A percentile compares a stretch with the other conserved stretches of the same genome.
phyloP scores from a whole-genome alignment of 2,113 vertebrate genomes.

The Manacus vitellinus region DNA sequence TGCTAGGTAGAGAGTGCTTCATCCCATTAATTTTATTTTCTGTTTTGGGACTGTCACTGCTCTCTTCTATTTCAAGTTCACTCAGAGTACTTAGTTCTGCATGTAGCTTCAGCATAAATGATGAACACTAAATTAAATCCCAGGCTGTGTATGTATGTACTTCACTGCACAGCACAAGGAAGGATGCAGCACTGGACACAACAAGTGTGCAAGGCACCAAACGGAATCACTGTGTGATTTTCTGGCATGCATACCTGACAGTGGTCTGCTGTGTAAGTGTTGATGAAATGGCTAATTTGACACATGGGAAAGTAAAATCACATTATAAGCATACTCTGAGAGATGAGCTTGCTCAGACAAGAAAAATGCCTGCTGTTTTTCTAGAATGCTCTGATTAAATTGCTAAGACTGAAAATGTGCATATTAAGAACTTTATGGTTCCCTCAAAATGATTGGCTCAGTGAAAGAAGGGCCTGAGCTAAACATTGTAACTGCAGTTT shows the following conservation, averaged over 20 bases:
- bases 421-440: background rate
- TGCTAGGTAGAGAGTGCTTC: background rate
- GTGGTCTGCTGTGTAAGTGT: background rate
- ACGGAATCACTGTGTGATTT: background rate
- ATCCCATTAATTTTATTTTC: background rate
- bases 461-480: background rate
- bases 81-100: background rate
- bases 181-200: background rate
- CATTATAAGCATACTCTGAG: background rate
- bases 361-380: background rate
- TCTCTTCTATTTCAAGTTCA: background rate
- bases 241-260: background rate
- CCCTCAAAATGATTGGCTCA: background rate
- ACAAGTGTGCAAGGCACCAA: background rate
- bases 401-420: background rate
- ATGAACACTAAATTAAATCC: background rate
- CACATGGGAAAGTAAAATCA: background rate
- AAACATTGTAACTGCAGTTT: background rate
- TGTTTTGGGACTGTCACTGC: background rate
- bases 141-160: rapidly evolving
- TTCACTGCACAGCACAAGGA: background rate
- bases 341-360: background rate
- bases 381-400: background rate
- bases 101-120: background rate
- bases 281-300: background rate